phyloP scores from a whole-genome alignment of 2,888 invertebrate genomes.

The Thalpophila matura region DNA sequence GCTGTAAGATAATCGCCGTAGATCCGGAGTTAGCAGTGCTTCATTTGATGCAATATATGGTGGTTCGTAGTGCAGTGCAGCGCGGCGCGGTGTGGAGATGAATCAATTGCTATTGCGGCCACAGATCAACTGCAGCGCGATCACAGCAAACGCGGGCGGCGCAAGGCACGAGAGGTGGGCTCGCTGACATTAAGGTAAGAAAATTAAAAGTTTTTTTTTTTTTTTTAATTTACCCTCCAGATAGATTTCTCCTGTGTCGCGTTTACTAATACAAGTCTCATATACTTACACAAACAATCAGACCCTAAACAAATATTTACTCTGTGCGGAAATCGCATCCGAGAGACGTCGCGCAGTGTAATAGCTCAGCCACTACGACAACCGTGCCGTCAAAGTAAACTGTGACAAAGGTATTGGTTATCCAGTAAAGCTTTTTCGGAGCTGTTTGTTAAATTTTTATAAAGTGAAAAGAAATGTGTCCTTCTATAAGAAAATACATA shows the following conservation, averaged over 20 bases:
- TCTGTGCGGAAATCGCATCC: too few relatives aligned
- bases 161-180: constrained; percentile 8
- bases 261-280: too few relatives aligned
- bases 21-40: constrained; percentile 13
- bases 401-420: neutral
- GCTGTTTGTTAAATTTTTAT: neutral
- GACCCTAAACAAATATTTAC: too few relatives aligned
- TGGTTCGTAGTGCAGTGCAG: neutral
- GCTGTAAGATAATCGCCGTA: constrained; percentile 19
- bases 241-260: too few relatives aligned
- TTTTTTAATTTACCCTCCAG: too few relatives aligned
- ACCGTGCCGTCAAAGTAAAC: neutral
- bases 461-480: too few relatives aligned
- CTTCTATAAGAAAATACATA: too few relatives aligned
- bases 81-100: constrained; percentile 26
- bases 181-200: neutral
- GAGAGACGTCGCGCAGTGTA: too few relatives aligned
- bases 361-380: too few relatives aligned
- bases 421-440: neutral
- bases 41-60: constrained; percentile 9
- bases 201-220: too few relatives aligned
- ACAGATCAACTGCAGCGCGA: constrained; percentile 51
- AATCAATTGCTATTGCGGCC: constrained; percentile 55
- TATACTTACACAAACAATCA: too few relatives aligned
- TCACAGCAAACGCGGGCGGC: constrained; percentile 19